Base-by-base conservation (phyloP, 2,888 invertebrate species). In the Chrysolina oricalcia region DNA sequence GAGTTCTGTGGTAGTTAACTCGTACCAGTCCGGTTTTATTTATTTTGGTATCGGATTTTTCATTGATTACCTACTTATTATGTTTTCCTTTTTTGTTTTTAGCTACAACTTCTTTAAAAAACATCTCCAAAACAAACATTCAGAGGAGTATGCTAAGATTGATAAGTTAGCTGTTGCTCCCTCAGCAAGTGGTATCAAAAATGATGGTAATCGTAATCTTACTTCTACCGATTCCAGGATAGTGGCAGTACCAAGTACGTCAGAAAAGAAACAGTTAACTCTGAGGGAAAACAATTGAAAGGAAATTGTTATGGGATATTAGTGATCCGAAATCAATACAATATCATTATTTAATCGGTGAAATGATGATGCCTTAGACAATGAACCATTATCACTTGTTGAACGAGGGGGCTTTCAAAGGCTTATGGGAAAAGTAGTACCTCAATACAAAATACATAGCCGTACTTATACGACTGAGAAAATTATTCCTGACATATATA, bases 281-380 rank as follows among this genome's bases (percentile, higher is more conserved):
- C 17, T 79, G 69, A 15, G 62, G 53, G 76, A 81, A n/a, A 81
- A 40, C 76, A 15, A 72, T 70, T 46, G 77, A 80, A 78, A 81
- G 69, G 66, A 80, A 80, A 77, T 62, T 79, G 70, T 35, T 75
- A 64, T 81, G 81, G 79, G 82, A 81, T 68, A 74, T 82, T 19
- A 83, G 82, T 74, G 83, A 84, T 67, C 21, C 76, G 8, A 83
- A 82, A 80, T 76, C 83, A 8, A 83, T 76, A 78, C 79, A 81
- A 75, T 82, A 81, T 74, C 80, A 86, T 81, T 84, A 85, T 79
- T 82, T 83, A 72, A 83, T 86, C 65, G 84, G 80, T 21, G 87
- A 86, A 85, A 86, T 85, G 83, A 85, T 86, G n/a, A n/a, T 82
- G 85, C 84, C 23, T 11, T 85, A 72, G 85, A 85, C 56, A 86